phyloP scores from a whole-genome alignment of 2,797 vertebrate genomes.

The Carcharodon carcharias region DNA sequence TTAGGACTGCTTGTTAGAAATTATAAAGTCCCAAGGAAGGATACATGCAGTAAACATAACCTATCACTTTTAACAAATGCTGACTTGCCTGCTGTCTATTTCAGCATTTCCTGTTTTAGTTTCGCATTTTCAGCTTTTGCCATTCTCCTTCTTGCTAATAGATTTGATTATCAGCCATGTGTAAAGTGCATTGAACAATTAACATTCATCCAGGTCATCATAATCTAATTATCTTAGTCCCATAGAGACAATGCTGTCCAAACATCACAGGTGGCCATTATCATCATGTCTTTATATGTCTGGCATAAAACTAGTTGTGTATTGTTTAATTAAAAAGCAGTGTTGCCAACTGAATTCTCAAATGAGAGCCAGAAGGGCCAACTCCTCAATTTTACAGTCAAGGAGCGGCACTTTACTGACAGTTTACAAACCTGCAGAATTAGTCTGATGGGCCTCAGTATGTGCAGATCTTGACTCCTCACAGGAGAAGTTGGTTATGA shows the following conservation, averaged over 20 bases:
- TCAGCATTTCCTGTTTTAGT: background rate
- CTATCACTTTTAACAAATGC: background rate
- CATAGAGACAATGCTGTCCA: background rate
- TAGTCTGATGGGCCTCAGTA: background rate
- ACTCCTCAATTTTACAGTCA: background rate
- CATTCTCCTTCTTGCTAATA: background rate
- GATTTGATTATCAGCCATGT: background rate
- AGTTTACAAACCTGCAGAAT: background rate
- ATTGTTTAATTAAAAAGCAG: background rate
- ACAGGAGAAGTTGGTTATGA: background rate
- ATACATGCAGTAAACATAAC: background rate
- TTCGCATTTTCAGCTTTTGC: background rate
- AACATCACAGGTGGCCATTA: background rate
- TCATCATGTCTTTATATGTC: background rate
- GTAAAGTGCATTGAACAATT: background rate
- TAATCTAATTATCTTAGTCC: background rate
- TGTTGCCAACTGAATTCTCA: background rate
- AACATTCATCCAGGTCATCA: background rate
- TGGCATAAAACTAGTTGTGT: background rate
- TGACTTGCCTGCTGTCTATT: background rate
- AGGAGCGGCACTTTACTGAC: background rate
- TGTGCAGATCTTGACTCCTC: background rate
- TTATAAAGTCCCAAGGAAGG: background rate
- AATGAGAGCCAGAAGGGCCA: background rate
- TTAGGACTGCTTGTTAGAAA: background rate